Evolutionary conservation across 35 echinoderm and acorn worm species (phyloP), one percentile per base, ranked within the genome.

Genomic region (Holothuria glaberrima): DNA sequence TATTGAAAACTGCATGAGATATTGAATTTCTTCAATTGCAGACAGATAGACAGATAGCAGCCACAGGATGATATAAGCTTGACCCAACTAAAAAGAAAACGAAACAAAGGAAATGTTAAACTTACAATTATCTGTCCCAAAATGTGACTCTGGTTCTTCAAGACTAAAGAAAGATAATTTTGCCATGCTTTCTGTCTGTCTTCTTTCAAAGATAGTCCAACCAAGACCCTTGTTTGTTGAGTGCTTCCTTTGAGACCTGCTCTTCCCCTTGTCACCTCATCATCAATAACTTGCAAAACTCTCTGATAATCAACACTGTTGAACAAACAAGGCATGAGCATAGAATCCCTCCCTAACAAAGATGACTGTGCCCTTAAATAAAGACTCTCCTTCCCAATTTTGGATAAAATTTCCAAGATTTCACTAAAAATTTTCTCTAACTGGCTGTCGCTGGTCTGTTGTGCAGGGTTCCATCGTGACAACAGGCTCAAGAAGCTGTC

Each of bases 81-180:
- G 6, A 17, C 17, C 7, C 2, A 71, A 25, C 17, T 6, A 29
- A 31, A 22, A 29, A 9, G n/a, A 29, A 29, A 16, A 71, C 0
- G 6, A 31, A 22, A 29, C 6, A 71, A 71, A 6, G 28, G 5
- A 71, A 25, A 71, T 14, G 30, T 41, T 36, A 78, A 48, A 91
- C 91, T 87, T 75, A 99, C 97, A 36, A 99, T 75, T 44, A 91
- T 84, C 27, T 91, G 86, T 74, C 88, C 93, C n/a, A 99, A 63
- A 13, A 92, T 48, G 58, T 99, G 97, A 36, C 67, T 78, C 7
- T 86, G 88, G 7, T 88, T 81, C 33, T 89, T 84, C 27, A 91
- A 44, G 12, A 80, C 89, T 27, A 60, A 63, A 46, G 86, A 56
- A 46, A 89, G 86, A 48, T 95, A 82, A 28, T 71, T 84, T 62